Conservation (phyloP, 2,888 invertebrate species). For the Cheilosia vulpina region DNA sequence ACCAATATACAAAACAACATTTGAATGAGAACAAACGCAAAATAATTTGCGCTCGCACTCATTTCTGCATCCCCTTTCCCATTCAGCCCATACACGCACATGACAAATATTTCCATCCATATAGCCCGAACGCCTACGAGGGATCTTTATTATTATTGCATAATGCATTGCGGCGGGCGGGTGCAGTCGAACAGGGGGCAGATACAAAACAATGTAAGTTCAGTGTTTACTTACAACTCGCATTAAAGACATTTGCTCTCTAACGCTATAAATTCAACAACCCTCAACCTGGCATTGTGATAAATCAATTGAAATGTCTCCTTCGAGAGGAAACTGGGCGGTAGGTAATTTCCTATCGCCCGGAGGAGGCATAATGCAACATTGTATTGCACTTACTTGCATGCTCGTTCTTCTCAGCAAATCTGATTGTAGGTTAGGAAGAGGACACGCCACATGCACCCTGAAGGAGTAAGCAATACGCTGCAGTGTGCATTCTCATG, state of each 20-base stretch:
- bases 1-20: conserved; percentile 11
- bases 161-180: conserved; percentile 24
- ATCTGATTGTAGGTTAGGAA: conserved; percentile 55
- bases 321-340: conserved; percentile 5
- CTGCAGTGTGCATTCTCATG: conserved; percentile 17
- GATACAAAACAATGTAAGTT: conserved; percentile 32
- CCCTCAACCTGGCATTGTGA: conserved; percentile 53
- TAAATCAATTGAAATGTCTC: conserved; percentile 73
- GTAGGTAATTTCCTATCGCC: conserved; percentile 57
- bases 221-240: conserved; percentile 69
- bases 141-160: conserved; percentile 33
- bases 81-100: neutral
- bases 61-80: neutral
- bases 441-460: conserved; percentile 40
- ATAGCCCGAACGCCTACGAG: conserved; percentile 24
- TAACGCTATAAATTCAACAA: conserved; percentile 62
- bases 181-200: neutral
- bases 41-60: conserved; percentile 28
- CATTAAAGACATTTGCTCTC: conserved; percentile 70
- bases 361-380: conserved; percentile 48
- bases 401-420: neutral
- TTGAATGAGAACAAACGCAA: conserved; percentile 37
- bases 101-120: conserved; percentile 48
- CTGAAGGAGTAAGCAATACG: conserved; percentile 38
- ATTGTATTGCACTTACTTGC: conserved; percentile 56